These are phyloP conservation scores for Zapornia atra DNA, from an alignment of 2,113 vertebrate genomes.

Conservation along the genomic window DNA sequence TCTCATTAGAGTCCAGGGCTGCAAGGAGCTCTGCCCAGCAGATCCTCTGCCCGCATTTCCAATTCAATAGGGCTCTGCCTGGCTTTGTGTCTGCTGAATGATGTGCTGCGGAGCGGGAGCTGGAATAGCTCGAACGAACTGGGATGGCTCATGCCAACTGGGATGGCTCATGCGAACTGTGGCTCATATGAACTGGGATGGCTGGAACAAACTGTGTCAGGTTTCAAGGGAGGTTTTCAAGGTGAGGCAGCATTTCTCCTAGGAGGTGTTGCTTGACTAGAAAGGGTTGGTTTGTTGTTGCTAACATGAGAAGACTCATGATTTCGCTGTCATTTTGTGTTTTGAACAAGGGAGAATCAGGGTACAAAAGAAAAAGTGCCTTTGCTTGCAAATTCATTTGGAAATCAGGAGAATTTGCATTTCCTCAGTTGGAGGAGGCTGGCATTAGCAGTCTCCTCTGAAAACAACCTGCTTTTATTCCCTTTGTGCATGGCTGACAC, in stretches of 20 bases:
- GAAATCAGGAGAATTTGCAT: not conserved
- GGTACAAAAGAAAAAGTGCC: not conserved
- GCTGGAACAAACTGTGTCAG: not conserved
- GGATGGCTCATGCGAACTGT: not conserved
- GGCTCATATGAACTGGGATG: too few relatives aligned
- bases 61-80: not conserved
- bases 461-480: not conserved
- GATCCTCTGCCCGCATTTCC: not conserved
- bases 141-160: too few relatives aligned
- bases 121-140: not conserved
- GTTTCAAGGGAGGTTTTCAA: not conserved
- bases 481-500: not conserved
- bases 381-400: not conserved
- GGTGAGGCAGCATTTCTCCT: not conserved
- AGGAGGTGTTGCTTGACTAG: not conserved
- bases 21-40: not conserved
- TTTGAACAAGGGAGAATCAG: not conserved
- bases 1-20: not conserved
- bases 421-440: not conserved
- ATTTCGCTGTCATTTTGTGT: not conserved
- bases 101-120: not conserved
- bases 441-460: not conserved
- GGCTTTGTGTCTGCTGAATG: not conserved
- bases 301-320: not conserved
- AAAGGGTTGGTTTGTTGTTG: rapidly evolving